Evolutionary conservation across 2,797 vertebrate species (phyloP), one percentile per base, ranked within the genome.

Genomic region (Danio albolineatus): DNA sequence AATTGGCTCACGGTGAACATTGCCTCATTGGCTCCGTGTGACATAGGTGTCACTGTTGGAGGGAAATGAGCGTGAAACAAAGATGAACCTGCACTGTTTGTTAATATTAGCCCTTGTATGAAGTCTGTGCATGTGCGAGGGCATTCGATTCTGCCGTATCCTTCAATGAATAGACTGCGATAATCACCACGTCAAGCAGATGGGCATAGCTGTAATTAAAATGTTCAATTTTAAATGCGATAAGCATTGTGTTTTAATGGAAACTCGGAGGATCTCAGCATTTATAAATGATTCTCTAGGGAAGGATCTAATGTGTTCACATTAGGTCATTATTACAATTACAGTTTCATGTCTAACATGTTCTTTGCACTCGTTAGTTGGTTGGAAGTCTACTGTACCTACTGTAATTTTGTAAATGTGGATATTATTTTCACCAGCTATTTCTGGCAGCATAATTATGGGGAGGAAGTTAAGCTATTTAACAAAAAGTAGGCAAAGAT

Each of bases 241-340:
- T 46, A 82, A 80, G 80, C 6, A 65, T 61, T 79, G 46, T 48
- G 82, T 84, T 88, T 85, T 83, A 84, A 85, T 89, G 53, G 83
- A 77, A 90, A 89, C 89, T 90, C 83, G 73, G 86, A 85, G 86
- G 59, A 85, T 84, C 71, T 82, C 60, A 17, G 28, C 14, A 38
- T 41, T 65, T 84, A 77, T 83, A 80, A 87, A 86, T 85, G 21
- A 72, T 84, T 82, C 81, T 60, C 83, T 89, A 84, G 38, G 80
- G 76, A 74, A 83, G 83, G 82, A 86, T 84, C 64, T 81, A 82
- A 82, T 79, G 65, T 61, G 70, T 67, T 81, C 85, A 73, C 86
- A 85, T 89, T 85, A 83, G 54, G 76, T 65, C 75, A 81, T 87
- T 82, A 89, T 91, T 90, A 83, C 87, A 87, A 89, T 86, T 85